phyloP scores from a whole-genome alignment of 2,797 vertebrate species.

The Cheirogaleus major region DNA sequence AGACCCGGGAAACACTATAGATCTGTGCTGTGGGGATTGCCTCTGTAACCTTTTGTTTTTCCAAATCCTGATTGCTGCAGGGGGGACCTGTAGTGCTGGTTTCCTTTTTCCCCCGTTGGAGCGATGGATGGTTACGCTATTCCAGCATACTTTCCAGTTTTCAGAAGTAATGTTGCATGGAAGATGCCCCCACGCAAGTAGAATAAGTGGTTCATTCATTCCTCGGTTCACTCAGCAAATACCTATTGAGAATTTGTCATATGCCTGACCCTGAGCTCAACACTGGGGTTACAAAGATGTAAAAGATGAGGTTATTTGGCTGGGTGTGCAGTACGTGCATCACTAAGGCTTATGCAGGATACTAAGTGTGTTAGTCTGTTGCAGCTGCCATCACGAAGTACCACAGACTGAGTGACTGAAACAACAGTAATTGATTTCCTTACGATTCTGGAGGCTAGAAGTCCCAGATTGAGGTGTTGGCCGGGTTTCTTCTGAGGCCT shows the following conservation, averaged over 20 bases:
- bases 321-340: neutral
- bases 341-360: neutral
- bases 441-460: neutral
- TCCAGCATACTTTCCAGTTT: neutral
- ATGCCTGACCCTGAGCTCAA: neutral
- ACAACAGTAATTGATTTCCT: neutral
- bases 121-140: neutral
- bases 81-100: neutral
- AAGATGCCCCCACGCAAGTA: neutral
- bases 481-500: neutral
- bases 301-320: neutral
- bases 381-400: neutral
- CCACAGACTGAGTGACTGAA: neutral
- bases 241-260: neutral
- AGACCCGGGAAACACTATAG: constrained; percentile 52
- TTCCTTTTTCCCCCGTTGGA: neutral
- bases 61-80: neutral
- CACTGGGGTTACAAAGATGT: neutral
- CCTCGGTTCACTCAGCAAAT: neutral
- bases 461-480: neutral
- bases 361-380: neutral
- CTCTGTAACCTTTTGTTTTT: neutral
- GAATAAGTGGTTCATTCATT: neutral
- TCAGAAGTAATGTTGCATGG: neutral
- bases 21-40: neutral